A percentile compares a stretch with the other conserved stretches of the same genome.
These are phyloP conservation scores for Loripinus fragilis DNA, from an alignment of 2,888 invertebrate genomes.

Conservation along the genomic window DNA sequence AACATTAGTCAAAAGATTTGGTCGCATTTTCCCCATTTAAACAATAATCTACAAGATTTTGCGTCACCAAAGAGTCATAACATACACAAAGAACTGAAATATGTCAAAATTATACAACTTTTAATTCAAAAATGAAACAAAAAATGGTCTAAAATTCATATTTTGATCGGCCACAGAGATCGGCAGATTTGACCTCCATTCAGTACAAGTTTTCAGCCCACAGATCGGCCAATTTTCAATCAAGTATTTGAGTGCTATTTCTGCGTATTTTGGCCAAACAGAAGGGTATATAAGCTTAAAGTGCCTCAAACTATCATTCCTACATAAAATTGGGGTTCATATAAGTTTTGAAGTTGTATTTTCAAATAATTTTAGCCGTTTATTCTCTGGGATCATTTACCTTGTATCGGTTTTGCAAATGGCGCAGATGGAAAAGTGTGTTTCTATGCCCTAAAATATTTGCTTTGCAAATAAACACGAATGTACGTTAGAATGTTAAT, in stretches of 20 bases:
- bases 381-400: neutral
- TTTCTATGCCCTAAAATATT: slow-evolving; percentile 52
- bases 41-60: neutral
- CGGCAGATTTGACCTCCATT: slow-evolving; percentile 16
- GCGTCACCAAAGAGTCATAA: too few species aligned
- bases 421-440: slow-evolving; percentile 52
- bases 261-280: neutral
- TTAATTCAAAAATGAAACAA: neutral
- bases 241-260: neutral
- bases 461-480: slow-evolving; percentile 1
- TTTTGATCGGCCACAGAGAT: neutral
- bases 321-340: too few species aligned
- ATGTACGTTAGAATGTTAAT: neutral
- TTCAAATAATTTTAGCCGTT: neutral
- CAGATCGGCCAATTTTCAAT: neutral
- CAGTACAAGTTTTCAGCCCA: neutral
- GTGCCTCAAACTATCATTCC: neutral
- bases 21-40: neutral
- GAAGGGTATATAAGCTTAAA: neutral
- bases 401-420: slow-evolving; percentile 36
- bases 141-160: neutral
- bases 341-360: neutral
- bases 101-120: neutral
- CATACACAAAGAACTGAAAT: neutral
- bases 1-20: neutral